Conservation (phyloP, 2,888 invertebrate species). For the Protophormia terraenovae region DNA sequence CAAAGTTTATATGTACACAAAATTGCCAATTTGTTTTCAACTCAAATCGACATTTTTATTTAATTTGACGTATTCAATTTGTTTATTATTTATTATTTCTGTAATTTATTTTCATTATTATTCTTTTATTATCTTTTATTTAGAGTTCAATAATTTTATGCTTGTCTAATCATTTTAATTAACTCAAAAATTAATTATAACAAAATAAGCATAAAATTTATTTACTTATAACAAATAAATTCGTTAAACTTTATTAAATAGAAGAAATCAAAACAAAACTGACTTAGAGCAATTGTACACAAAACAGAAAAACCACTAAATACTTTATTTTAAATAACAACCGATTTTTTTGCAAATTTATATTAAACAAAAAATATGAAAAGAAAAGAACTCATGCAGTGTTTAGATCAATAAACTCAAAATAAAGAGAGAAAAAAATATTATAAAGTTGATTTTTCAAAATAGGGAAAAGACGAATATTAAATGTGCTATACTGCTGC, state of each 20-base stretch:
- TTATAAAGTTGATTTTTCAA: no score
- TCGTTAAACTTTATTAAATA: background rate
- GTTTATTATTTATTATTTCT: no score
- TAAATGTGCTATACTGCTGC: no score
- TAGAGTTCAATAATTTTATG: background rate
- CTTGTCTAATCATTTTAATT: background rate
- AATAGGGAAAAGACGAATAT: no score
- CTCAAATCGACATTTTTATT: no score
- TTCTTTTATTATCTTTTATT: background rate
- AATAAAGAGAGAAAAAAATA: background rate
- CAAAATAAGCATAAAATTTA: background rate
- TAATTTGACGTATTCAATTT: no score
- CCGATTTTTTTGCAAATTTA: background rate
- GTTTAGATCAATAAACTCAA: background rate
- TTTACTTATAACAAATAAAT: background rate
- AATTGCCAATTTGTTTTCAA: no score
- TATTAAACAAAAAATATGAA: background rate
- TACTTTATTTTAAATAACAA: conserved; percentile 3
- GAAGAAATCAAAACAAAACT: background rate
- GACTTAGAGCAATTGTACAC: no score
- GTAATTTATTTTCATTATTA: background rate
- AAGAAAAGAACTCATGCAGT: background rate
- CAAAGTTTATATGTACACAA: no score
- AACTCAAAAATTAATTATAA: background rate
- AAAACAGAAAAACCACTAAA: background rate